Conservation (phyloP, 2,797 vertebrate genomes). For the Spinus pinus region DNA sequence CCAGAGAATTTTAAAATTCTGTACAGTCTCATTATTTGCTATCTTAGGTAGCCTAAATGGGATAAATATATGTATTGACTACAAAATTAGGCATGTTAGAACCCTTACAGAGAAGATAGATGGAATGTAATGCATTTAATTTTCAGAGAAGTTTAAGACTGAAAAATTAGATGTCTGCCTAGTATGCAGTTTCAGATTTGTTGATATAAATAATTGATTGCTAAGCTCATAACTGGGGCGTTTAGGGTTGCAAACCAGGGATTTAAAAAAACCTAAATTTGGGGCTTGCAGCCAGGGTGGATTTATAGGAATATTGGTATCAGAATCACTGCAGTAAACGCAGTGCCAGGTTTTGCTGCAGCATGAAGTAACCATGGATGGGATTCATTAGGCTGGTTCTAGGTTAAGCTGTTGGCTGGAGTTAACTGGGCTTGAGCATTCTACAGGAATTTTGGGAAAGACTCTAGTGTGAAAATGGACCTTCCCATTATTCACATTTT, state of each 20-base stretch:
- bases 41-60: not conserved
- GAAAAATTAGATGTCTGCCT: not conserved
- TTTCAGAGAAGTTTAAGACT: not conserved
- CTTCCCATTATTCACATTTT: not conserved
- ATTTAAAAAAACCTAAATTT: not conserved
- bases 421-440: not conserved
- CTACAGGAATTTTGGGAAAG: not conserved
- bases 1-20: not conserved
- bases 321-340: fast-evolving
- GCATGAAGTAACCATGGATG: not conserved
- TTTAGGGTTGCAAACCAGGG: not conserved
- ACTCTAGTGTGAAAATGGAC: not conserved
- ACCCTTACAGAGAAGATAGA: not conserved
- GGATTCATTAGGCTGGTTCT: not conserved
- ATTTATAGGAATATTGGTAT: not conserved
- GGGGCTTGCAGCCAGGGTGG: not conserved
- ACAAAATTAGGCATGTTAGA: not conserved
- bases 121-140: not conserved
- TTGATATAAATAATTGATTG: not conserved
- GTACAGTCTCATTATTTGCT: not conserved
- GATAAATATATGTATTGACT: not conserved
- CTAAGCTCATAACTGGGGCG: not conserved
- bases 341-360: not conserved
- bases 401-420: not conserved
- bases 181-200: not conserved